phyloP scores from a whole-genome alignment of 2,113 vertebrate genomes.

The Toxostoma redivivum region DNA sequence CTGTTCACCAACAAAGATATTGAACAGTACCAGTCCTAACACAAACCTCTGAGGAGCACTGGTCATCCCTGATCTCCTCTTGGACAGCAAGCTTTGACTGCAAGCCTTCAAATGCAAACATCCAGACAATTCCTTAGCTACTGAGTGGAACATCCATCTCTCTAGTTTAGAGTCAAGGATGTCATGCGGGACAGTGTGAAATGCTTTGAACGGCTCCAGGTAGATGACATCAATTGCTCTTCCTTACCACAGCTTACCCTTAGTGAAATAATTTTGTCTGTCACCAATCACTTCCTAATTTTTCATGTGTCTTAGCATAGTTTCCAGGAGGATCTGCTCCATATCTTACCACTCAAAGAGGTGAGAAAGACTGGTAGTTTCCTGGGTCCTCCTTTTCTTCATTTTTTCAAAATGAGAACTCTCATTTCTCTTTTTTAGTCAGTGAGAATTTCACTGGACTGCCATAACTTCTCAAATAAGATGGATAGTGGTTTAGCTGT shows the following conservation, averaged over 20 bases:
- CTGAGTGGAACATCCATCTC: background rate
- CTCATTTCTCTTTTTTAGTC: background rate
- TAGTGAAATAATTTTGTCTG: background rate
- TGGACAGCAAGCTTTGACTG: background rate
- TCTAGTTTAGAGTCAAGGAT: background rate
- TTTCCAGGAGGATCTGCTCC: background rate
- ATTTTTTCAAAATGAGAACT: background rate
- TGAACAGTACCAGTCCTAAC: background rate
- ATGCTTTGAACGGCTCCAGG: background rate
- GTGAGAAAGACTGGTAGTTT: background rate
- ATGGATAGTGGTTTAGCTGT: background rate
- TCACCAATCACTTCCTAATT: background rate
- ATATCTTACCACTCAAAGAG: background rate
- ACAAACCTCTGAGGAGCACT: rapidly evolving
- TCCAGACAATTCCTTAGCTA: background rate
- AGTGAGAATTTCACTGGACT: background rate
- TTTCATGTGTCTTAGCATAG: background rate
- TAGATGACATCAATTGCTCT: background rate
- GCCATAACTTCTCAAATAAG: background rate
- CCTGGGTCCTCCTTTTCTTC: background rate
- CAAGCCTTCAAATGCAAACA: background rate
- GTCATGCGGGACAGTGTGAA: background rate
- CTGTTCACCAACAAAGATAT: background rate
- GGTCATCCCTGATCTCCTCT: background rate
- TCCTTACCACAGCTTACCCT: background rate